Base-by-base conservation (phyloP, 2,797 vertebrate species). In the Catostomus latipinnis region DNA sequence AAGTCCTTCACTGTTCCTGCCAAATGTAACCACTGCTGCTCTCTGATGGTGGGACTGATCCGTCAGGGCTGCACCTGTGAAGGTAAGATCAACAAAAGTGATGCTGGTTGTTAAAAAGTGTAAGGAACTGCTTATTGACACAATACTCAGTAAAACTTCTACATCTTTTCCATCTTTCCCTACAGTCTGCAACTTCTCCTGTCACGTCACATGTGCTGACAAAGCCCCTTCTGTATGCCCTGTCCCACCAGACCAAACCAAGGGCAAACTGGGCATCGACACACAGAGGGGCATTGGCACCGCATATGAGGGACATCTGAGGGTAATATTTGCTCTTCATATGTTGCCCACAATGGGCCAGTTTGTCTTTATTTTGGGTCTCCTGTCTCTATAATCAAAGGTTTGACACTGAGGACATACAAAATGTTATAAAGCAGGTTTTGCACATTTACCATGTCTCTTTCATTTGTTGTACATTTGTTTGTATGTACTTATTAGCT, bases 201-300 rank as follows among this genome's bases (percentile, higher is more conserved):
- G 97, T 92, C 98, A 99, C 0, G 98, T 99, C 81, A 99, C 97
- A 0, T 99, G 98, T 91, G 98, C 98, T 58, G 98, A 99, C 93
- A 99, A 98, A 89, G 98, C 97, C 74, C 98, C 98, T 0, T 95
- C 97, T 0, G 92, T 96, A 5, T 99, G 98, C 88, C 98, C 98
- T 1, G 95, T 99, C 34, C 97, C 97, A 71, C 95, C 96, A 1
- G 98, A 99, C n/a, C 98, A 98, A 92, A 97, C 97, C 2, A 98
- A 97, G 88, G 97, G 97, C 3, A 97, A 97, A 0, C 91, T 99
- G 87, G 98, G 98, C 56, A 97, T 99, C 79, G 98, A 99, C 87
- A 95, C 98, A 0, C 97, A 98, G 90, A 96, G 95, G 90, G 98
- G 98, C 77, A 96, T 98, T 57, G 98, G 98, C 73, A 99, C 98